A percentile compares a stretch with the other conserved stretches of the same genome.
Evolutionary conservation across 1,140 invertebrate genomes (phyloP).

Genomic region (Drosophila triauraria): DNA sequence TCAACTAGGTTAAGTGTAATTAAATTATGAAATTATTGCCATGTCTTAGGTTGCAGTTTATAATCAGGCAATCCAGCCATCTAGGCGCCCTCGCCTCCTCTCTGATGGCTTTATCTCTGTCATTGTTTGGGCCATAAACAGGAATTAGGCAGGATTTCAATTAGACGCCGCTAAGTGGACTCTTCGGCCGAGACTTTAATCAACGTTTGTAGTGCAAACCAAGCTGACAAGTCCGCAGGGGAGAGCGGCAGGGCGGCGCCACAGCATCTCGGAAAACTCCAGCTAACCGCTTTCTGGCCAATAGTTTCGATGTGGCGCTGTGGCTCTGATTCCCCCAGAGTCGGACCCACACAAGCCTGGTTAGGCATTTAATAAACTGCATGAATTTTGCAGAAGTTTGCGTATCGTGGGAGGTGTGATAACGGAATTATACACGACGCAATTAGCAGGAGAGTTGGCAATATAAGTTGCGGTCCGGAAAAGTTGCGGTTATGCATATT

Average conservation of each 20-base stretch:
- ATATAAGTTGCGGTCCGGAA: conserved; percentile 8
- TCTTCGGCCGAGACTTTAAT: conserved; percentile 35
- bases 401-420: conserved; percentile 7
- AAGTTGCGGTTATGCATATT: conserved; percentile 11
- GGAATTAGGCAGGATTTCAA: conserved; percentile 73
- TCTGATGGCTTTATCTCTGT: conserved; percentile 1
- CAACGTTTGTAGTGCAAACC: conserved; percentile 13
- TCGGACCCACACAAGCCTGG: conserved; percentile 6
- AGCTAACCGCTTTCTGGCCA: conserved; percentile 30
- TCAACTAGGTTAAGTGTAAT: conserved; percentile 82
- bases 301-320: conserved; percentile 22
- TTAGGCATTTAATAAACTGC: conserved; percentile 49
- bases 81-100: neutral
- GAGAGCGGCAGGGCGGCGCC: neutral
- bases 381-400: conserved; percentile 39
- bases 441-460: conserved; percentile 16
- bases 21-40: conserved; percentile 83
- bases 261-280: conserved; percentile 1
- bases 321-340: conserved; percentile 26
- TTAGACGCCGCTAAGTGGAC: conserved; percentile 65
- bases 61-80: conserved; percentile 61
- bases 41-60: conserved; percentile 82
- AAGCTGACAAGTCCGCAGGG: neutral
- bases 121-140: conserved; percentile 65
- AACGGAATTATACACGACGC: conserved; percentile 21